Base-by-base conservation (phyloP, 2,113 vertebrate genomes). In the Rhinolophus sinicus region DNA sequence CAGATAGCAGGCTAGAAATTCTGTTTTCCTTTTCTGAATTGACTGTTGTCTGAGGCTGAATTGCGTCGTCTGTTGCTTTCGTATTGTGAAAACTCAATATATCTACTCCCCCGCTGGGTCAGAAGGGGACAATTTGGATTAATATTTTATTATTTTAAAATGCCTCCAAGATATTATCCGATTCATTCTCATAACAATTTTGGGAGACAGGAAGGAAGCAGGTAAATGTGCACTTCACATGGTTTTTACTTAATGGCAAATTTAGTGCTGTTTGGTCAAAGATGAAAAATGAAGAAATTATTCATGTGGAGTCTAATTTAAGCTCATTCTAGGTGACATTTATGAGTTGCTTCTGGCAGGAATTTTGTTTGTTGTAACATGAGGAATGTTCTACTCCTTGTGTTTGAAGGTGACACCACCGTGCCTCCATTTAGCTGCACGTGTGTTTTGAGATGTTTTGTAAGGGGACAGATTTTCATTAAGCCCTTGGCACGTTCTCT, bases 111-210 rank as follows among this genome's bases (percentile, higher is more conserved):
- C 50, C 2, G 1, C 86, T 93, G 86, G 95, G 82, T 73, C 93
- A 83, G 86, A 94, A 85, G 69, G 93, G 92, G 58, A 83, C 58
- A 83, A 70, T 88, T 93, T 69, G 52, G 76, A 97, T 97, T 88
- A 96, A 97, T 97, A 98, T 95, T 97, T 97, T 97, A 95, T 95
- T 85, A 70, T 83, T 96, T 95, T 93, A 88, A 92, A 95, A 96
- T 95, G 93, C 91, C 69, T 95, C 30, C 44, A 75, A 97, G 96
- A 93, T 80, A 38, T 67, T 40, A 14, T 95, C 62, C 92, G 87
- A 96, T 96, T 97, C 90, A 88, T 90, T 83, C 50, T 81, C 44
- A 40, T 85, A 91, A 88, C 75, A 92, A 69, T 96, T 92, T 92
- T 33, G 85, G 72, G 84, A 88, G 73, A 90, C 72, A 96, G 90